Conservation (phyloP, 1,140 invertebrate genomes). For the Dicyema japonicum region DNA sequence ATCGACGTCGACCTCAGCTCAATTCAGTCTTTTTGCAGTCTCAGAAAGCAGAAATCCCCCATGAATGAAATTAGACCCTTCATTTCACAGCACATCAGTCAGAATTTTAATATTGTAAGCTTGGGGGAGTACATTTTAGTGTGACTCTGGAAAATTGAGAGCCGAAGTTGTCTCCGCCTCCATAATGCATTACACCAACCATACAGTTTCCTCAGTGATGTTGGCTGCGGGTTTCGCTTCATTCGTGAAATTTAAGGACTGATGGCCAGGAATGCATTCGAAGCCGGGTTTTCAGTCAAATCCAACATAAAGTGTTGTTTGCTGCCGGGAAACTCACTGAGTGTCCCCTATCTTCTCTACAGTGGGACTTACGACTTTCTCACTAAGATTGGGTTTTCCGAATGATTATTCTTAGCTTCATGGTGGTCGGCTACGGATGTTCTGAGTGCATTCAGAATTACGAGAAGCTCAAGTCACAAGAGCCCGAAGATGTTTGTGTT, state of each 20-base stretch:
- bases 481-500: too few species aligned
- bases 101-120: too few species aligned
- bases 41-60: too few species aligned
- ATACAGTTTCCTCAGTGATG: constrained; percentile 85
- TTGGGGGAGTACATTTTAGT: too few species aligned
- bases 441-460: constrained; percentile 99
- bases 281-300: constrained; percentile 45
- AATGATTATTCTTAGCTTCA: constrained; percentile 26
- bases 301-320: constrained; percentile 82
- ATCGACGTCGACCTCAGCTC: too few species aligned
- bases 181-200: constrained; percentile 89
- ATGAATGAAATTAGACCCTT: too few species aligned
- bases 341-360: constrained; percentile 66
- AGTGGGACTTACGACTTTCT: constrained; percentile 52
- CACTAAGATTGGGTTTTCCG: constrained; percentile 34
- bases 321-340: constrained; percentile 77
- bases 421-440: constrained; percentile 71
- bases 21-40: too few species aligned
- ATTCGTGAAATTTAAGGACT: constrained; percentile 32
- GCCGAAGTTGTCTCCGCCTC: constrained; percentile 72
- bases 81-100: too few species aligned
- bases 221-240: constrained; percentile 54
- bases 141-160: too few species aligned
- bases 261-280: constrained; percentile 65
- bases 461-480: too few species aligned